These are phyloP conservation scores for Neuroterus valhalla DNA, from an alignment of 1,140 invertebrate species.

Conservation along the genomic window DNA sequence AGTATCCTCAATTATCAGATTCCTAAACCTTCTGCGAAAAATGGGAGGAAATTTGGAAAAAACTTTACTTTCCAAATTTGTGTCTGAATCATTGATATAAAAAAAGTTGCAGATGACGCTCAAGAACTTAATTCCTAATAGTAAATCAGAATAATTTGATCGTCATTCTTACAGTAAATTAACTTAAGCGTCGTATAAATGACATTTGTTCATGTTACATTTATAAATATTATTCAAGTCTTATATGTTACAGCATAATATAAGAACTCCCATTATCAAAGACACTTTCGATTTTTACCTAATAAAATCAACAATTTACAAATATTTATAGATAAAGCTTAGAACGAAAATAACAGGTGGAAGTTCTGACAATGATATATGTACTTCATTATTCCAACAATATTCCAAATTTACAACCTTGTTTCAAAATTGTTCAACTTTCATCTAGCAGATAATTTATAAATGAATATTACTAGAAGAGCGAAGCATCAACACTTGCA, in stretches of 20 bases:
- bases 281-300: conserved; percentile 4
- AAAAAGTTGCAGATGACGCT: not conserved
- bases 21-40: too few species aligned
- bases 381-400: not conserved
- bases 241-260: conserved; percentile 5
- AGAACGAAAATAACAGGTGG: conserved; percentile 11
- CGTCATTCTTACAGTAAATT: not conserved
- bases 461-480: not conserved
- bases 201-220: not conserved
- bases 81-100: not conserved
- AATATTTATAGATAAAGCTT: conserved; percentile 17
- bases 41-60: too few species aligned
- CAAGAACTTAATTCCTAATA: not conserved
- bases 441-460: not conserved
- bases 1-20: too few species aligned
- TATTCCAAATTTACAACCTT: not conserved
- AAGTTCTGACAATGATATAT: not conserved
- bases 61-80: too few species aligned
- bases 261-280: not conserved
- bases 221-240: not conserved
- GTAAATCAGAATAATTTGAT: not conserved
- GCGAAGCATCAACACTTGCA: not conserved
- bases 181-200: not conserved
- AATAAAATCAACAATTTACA: conserved; percentile 27
- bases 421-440: not conserved